Conservation (phyloP, 2,888 invertebrate species). For the Elgonia sp. region DNA sequence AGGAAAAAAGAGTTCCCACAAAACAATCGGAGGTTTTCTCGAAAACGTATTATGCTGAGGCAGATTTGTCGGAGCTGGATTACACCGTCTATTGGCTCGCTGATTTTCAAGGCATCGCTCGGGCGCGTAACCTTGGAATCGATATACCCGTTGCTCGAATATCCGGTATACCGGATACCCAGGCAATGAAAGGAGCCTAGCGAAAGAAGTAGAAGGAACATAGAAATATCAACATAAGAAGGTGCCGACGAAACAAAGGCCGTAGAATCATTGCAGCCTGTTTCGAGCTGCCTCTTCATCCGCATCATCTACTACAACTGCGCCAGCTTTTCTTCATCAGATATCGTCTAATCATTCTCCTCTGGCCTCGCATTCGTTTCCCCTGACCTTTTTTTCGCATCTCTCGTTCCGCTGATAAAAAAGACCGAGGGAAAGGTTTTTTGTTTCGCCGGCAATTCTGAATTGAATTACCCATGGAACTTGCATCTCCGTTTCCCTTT, state of each 20-base stretch:
- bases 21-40: conserved; percentile 34
- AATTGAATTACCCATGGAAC: conserved; percentile 62
- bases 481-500: conserved; percentile 74
- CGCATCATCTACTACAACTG: conserved; percentile 54
- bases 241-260: conserved; percentile 80
- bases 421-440: not conserved
- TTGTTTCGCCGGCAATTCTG: conserved; percentile 18
- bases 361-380: conserved; percentile 49
- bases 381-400: conserved; percentile 9
- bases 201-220: conserved; percentile 68
- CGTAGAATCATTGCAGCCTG: conserved; percentile 76
- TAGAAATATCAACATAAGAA: conserved; percentile 66
- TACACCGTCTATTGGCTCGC: conserved; percentile 62
- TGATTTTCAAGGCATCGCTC: conserved; percentile 52
- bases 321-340: conserved; percentile 72
- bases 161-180: conserved; percentile 67
- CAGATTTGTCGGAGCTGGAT: conserved; percentile 53
- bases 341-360: conserved; percentile 81
- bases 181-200: conserved; percentile 63
- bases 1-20: conserved; percentile 22
- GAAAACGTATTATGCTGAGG: conserved; percentile 32
- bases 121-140: conserved; percentile 62
- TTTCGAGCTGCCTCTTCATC: conserved; percentile 60
- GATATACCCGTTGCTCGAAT: conserved; percentile 61
- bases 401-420: not conserved